A percentile compares a stretch with the other conserved stretches of the same genome.
phyloP scores from a whole-genome alignment of 2,797 vertebrate genomes.

The Danio choprae region DNA sequence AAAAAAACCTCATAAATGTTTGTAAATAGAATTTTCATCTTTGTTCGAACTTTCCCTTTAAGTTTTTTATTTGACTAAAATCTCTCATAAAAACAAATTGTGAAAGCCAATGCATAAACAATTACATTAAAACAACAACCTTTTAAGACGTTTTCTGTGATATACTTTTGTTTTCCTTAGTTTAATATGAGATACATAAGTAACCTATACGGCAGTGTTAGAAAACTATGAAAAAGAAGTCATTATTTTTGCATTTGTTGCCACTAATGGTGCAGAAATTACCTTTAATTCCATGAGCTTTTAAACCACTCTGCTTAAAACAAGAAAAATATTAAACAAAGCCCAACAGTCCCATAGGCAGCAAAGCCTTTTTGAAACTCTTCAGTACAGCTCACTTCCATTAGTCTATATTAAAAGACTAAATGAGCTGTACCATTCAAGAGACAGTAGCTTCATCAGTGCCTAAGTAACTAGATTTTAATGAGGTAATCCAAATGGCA shows the following conservation, averaged over 20 bases:
- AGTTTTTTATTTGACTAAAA: too few species aligned
- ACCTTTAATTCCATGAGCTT: neutral
- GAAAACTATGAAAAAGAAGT: neutral
- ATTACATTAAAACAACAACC: too few species aligned
- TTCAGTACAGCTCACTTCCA: conserved; percentile 32
- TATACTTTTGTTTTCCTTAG: neutral
- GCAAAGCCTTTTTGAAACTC: conserved; percentile 36
- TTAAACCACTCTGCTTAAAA: neutral
- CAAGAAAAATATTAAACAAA: neutral
- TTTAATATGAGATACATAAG: neutral
- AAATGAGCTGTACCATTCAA: conserved; percentile 41
- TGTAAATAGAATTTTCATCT: too few species aligned
- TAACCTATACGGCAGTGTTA: neutral
- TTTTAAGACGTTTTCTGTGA: neutral
- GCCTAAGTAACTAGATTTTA: conserved; percentile 45
- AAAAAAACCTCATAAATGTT: too few species aligned
- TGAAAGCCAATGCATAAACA: too few species aligned
- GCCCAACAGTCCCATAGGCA: conserved; percentile 21
- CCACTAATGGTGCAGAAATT: neutral
- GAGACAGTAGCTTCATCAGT: conserved; percentile 38
- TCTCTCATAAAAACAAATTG: too few species aligned
- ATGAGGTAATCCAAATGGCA: conserved; percentile 43
- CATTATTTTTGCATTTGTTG: neutral
- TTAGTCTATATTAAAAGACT: conserved; percentile 53
- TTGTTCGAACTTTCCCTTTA: too few species aligned